phyloP scores from a whole-genome alignment of 2,113 vertebrate genomes.

The Melanocharis versteri region DNA sequence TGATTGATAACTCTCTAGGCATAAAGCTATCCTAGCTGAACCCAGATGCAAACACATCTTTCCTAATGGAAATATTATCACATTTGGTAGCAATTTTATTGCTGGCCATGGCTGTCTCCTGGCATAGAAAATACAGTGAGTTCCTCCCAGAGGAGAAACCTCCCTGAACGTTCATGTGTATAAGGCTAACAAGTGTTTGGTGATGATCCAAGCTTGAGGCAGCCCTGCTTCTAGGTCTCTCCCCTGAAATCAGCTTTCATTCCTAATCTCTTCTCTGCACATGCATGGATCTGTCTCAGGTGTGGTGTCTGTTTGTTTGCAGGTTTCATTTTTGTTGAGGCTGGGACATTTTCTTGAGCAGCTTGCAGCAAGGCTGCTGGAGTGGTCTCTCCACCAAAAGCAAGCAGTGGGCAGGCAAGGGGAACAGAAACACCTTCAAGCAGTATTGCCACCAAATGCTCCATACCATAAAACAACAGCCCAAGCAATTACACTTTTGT shows the following conservation, averaged over 20 bases:
- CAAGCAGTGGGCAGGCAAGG: not conserved
- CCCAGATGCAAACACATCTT: not conserved
- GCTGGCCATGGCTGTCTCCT: not conserved
- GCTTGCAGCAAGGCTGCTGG: not conserved
- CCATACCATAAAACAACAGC: not conserved
- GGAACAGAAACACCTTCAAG: not conserved
- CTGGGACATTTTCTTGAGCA: not conserved
- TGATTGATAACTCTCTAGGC: not conserved
- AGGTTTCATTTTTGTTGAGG: not conserved
- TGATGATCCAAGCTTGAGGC: not conserved
- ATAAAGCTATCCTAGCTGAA: not conserved
- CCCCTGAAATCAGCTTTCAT: not conserved
- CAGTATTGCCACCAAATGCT: not conserved
- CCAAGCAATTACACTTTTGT: not conserved
- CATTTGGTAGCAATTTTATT: not conserved
- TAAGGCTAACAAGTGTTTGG: not conserved
- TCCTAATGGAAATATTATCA: not conserved
- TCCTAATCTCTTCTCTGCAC: not conserved
- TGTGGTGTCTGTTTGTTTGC: not conserved
- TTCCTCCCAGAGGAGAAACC: fast-evolving
- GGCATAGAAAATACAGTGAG: not conserved
- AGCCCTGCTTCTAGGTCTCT: not conserved
- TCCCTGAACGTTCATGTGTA: not conserved
- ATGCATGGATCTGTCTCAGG: fast-evolving
- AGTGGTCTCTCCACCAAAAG: not conserved